These are phyloP conservation scores for Philereme vetulata DNA, from an alignment of 2,888 invertebrate genomes.

Conservation along the genomic window DNA sequence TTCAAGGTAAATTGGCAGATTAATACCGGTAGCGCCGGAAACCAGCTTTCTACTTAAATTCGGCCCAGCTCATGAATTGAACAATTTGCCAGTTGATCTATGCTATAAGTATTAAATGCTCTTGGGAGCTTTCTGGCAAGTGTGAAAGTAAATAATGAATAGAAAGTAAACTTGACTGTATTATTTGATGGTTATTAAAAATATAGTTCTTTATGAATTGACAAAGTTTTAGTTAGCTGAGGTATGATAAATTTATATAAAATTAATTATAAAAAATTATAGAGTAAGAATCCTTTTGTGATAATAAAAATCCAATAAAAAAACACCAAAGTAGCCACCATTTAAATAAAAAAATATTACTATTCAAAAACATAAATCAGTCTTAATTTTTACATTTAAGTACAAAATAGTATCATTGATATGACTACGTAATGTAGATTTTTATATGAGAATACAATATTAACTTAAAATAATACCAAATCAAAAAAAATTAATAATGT, in stretches of 20 bases:
- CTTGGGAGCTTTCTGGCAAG: slow-evolving; percentile 19
- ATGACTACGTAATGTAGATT: not conserved
- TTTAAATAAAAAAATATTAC: slow-evolving; percentile 26
- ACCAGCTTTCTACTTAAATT: slow-evolving; percentile 7
- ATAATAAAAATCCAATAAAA: slow-evolving; percentile 8
- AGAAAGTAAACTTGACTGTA: slow-evolving; percentile 31
- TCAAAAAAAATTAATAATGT: not conserved
- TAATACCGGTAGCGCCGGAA: not conserved
- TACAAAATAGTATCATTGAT: slow-evolving; percentile 30
- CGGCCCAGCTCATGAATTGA: slow-evolving; percentile 4
- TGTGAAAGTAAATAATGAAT: slow-evolving; percentile 37
- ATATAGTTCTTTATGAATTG: not conserved
- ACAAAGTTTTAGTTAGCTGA: no score
- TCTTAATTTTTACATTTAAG: slow-evolving; percentile 47
- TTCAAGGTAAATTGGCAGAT: not conserved
- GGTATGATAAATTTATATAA: no score
- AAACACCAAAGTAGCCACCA: slow-evolving; percentile 28
- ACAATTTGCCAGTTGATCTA: slow-evolving; percentile 35
- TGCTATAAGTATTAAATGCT: slow-evolving; percentile 30
- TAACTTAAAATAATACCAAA: not conserved
- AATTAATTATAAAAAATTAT: no score
- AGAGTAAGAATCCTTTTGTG: no score
- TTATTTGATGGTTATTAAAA: slow-evolving; percentile 8
- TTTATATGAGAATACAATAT: not conserved
- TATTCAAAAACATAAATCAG: slow-evolving; percentile 52